Conservation (phyloP, 1,140 invertebrate species). For the Paralvinella palmiformis region DNA sequence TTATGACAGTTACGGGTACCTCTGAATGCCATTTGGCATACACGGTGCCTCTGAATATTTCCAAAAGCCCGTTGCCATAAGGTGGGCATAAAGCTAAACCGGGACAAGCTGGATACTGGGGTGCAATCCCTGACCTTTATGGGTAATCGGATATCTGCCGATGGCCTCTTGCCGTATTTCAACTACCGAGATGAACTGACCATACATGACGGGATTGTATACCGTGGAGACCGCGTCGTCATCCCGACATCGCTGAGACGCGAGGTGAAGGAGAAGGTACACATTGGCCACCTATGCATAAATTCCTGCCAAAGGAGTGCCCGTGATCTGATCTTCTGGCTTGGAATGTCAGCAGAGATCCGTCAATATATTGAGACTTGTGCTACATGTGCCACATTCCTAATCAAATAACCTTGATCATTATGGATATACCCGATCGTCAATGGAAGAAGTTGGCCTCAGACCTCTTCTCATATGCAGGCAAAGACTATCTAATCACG, state of each 20-base stretch:
- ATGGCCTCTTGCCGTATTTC: no score
- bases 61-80: no score
- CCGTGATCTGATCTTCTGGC: no score
- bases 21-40: not conserved
- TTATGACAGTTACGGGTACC: not conserved
- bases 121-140: no score
- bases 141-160: no score
- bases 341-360: not conserved
- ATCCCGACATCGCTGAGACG: not conserved
- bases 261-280: not conserved
- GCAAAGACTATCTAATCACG: not conserved
- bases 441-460: not conserved
- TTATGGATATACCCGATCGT: not conserved
- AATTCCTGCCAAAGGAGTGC: not conserved
- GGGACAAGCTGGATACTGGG: no score
- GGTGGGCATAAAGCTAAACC: no score
- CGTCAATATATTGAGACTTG: not conserved
- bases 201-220: no score
- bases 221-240: no score
- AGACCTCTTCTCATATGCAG: not conserved
- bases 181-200: no score
- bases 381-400: not conserved
- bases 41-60: not conserved
- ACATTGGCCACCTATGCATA: not conserved
- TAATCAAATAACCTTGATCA: not conserved